A percentile compares a stretch with the other conserved stretches of the same genome.
Evolutionary conservation across 2,113 vertebrate genomes (phyloP).

Genomic region (Myrmecophaga tridactyla): DNA sequence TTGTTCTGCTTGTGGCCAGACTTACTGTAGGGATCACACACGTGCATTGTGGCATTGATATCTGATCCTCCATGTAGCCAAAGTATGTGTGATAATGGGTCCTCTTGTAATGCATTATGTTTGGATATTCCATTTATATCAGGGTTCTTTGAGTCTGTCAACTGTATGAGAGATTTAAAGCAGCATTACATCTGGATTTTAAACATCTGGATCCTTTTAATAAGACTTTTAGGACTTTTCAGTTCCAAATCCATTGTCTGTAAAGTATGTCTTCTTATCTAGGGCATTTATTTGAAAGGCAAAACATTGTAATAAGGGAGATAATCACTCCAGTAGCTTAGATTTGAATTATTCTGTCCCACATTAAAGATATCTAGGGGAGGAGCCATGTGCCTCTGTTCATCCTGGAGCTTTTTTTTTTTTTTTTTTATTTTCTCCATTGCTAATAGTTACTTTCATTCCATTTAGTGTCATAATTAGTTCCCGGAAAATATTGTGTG

Average conservation of each 20-base stretch:
- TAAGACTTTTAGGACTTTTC: neutral
- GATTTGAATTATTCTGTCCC: constrained; percentile 1
- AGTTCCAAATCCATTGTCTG: neutral
- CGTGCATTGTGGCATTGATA: too few relatives aligned
- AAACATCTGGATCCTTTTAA: too few relatives aligned
- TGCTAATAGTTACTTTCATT: constrained; percentile 8
- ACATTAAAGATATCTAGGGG: neutral
- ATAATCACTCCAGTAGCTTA: neutral
- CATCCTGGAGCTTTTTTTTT: neutral
- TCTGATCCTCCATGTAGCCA: too few relatives aligned
- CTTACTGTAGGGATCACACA: too few relatives aligned
- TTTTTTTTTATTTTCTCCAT: neutral
- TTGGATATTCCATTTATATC: too few relatives aligned
- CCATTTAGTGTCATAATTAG: neutral
- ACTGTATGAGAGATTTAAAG: too few relatives aligned
- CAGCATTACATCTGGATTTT: too few relatives aligned
- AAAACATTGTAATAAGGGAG: neutral
- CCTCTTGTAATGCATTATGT: too few relatives aligned
- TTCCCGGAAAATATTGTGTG: neutral
- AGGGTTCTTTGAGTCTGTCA: too few relatives aligned
- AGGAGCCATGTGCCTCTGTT: neutral
- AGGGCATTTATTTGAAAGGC: constrained; percentile 7
- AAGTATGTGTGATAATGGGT: too few relatives aligned
- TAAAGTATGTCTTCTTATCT: constrained; percentile 41
- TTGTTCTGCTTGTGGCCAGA: too few relatives aligned